Percentiles rank a stretch among this genome's conserved stretches.
phyloP scores from a whole-genome alignment of 2,797 vertebrate species.

The Coregonus ussuriensis region DNA sequence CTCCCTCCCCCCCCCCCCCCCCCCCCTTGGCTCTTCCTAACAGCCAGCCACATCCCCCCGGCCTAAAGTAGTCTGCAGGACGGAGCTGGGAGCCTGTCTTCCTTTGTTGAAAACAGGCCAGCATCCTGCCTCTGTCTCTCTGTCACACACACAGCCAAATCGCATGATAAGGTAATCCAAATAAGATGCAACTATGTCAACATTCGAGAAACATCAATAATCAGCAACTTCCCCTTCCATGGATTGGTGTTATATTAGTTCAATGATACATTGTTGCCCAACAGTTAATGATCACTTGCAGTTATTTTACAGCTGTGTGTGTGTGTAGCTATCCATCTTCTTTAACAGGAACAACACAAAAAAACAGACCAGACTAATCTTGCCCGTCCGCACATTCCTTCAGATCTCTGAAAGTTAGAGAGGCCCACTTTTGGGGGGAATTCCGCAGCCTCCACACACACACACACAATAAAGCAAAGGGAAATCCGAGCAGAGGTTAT shows the following conservation, averaged over 20 bases:
- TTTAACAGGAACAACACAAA: constrained; percentile 37
- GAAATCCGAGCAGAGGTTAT: constrained; percentile 27
- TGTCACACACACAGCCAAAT: constrained; percentile 16
- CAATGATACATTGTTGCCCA: constrained; percentile 16
- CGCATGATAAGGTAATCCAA: not conserved
- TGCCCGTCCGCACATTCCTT: constrained; percentile 64
- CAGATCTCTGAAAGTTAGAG: constrained; percentile 54
- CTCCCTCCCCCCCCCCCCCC: constrained; percentile 6
- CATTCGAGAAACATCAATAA: constrained; percentile 10
- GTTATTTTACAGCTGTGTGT: constrained; percentile 3
- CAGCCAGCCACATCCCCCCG: constrained; percentile 42
- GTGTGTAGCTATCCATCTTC: constrained; percentile 22
- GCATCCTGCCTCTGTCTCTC: constrained; percentile 57
- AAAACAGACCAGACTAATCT: constrained; percentile 52
- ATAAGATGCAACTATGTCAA: constrained; percentile 6
- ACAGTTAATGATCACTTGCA: constrained; percentile 16
- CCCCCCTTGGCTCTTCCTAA: constrained; percentile 36
- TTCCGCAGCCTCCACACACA: constrained; percentile 39
- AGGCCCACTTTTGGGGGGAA: constrained; percentile 54
- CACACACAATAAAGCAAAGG: constrained; percentile 9
- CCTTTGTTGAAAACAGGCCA: constrained; percentile 58
- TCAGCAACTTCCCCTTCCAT: not conserved
- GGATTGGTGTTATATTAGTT: constrained; percentile 15
- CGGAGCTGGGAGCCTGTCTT: constrained; percentile 62
- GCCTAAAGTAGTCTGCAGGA: constrained; percentile 44